Evolutionary conservation across 2,888 invertebrate species (phyloP).

Genomic region (Apodemia hepburni): DNA sequence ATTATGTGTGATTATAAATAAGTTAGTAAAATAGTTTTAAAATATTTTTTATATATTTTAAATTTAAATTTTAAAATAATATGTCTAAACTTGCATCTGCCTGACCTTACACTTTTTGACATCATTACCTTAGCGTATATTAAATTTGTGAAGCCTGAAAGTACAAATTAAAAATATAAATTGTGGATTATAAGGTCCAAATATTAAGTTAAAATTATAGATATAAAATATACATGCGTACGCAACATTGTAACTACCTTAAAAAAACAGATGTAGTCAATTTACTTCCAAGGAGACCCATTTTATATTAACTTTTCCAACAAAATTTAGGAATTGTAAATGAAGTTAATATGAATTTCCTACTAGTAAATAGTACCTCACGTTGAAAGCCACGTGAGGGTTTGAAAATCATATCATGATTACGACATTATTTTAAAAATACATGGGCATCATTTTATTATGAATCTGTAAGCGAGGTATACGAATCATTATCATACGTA

Average conservation of each 20-base stretch:
- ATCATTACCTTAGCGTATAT: no score
- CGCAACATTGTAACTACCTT: not conserved
- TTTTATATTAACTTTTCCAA: not conserved
- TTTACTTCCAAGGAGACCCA: not conserved
- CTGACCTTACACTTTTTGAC: no score
- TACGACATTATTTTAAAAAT: slow-evolving; percentile 48
- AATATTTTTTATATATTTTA: no score
- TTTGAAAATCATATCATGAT: slow-evolving; percentile 41
- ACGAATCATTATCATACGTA: slow-evolving; percentile 50
- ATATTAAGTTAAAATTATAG: no score
- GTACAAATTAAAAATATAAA: no score
- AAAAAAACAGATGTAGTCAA: not conserved
- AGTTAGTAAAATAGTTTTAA: no score
- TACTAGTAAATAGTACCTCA: not conserved
- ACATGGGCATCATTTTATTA: slow-evolving; percentile 52
- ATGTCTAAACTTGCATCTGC: no score
- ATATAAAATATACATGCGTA: not conserved
- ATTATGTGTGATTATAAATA: no score
- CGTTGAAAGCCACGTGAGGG: slow-evolving; percentile 23
- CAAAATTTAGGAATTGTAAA: not conserved
- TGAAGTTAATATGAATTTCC: not conserved
- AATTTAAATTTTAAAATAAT: no score
- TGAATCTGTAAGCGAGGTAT: slow-evolving; percentile 56
- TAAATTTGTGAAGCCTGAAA: no score
- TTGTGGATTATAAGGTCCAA: no score